Evolutionary conservation across 2,888 invertebrate species (phyloP).

Genomic region (Ichneumoninae sp.): DNA sequence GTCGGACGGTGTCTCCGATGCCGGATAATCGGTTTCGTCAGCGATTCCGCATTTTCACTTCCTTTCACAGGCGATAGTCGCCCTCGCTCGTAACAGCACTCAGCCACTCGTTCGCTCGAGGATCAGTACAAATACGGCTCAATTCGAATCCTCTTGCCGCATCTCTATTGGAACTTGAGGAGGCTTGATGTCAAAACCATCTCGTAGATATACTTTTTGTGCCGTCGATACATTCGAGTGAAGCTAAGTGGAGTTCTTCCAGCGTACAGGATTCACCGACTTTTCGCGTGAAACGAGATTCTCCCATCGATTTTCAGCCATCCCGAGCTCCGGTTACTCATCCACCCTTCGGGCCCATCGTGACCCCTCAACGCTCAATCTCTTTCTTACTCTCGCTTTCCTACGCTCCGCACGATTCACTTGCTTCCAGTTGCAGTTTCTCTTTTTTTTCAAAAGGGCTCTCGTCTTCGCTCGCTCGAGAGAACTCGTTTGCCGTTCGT

Average conservation of each 20-base stretch:
- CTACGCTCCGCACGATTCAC: slow-evolving; percentile 15
- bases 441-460: slow-evolving; percentile 12
- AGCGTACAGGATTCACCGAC: slow-evolving; percentile 50
- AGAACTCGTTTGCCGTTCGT: neutral
- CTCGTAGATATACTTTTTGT: neutral
- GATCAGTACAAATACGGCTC: slow-evolving; percentile 31
- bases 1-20: slow-evolving; percentile 17
- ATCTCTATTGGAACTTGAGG: slow-evolving; percentile 44
- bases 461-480: neutral
- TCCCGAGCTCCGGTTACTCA: slow-evolving; percentile 6
- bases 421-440: slow-evolving; percentile 8
- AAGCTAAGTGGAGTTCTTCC: neutral
- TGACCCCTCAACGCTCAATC: slow-evolving; percentile 31
- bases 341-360: slow-evolving; percentile 16
- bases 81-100: slow-evolving; percentile 27
- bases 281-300: slow-evolving; percentile 31
- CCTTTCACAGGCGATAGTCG: slow-evolving; percentile 12
- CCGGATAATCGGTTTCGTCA: slow-evolving; percentile 23
- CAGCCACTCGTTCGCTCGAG: slow-evolving; percentile 39
- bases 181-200: slow-evolving; percentile 13
- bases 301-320: slow-evolving; percentile 49
- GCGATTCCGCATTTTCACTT: slow-evolving; percentile 13
- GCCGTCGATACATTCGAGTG: neutral
- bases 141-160: slow-evolving; percentile 22
- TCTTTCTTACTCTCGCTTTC: slow-evolving; percentile 40